Conservation (phyloP, 2,888 invertebrate species). For the Drosophila yooni region DNA sequence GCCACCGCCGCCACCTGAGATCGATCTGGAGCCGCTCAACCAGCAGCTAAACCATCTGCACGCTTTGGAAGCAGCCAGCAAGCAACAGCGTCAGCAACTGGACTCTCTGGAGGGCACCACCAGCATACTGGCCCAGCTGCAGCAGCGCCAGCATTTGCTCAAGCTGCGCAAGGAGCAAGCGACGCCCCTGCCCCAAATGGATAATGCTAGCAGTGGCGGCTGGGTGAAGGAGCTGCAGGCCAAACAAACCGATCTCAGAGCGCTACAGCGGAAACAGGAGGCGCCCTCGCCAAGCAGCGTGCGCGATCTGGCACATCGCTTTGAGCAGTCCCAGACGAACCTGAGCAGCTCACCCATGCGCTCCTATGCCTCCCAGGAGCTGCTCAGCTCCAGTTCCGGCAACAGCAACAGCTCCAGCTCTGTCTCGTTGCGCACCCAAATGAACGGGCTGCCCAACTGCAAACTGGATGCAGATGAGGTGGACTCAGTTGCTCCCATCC, state of each 20-base stretch:
- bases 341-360: constrained; percentile 55
- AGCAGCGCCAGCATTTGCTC: constrained; percentile 88
- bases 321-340: constrained; percentile 86
- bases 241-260: constrained; percentile 88
- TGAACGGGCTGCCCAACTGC: constrained; percentile 85
- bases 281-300: constrained; percentile 85
- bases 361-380: constrained; percentile 83
- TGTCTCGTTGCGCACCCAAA: constrained; percentile 85
- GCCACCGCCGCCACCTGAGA: constrained; percentile 90
- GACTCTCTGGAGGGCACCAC: constrained; percentile 84
- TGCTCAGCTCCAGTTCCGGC: constrained; percentile 58
- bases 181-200: constrained; percentile 23
- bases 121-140: constrained; percentile 88
- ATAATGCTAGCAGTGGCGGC: constrained; percentile 20
- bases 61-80: constrained; percentile 82
- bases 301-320: constrained; percentile 92
- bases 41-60: constrained; percentile 87
- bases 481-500: constrained; percentile 71
- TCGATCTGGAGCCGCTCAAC: constrained; percentile 89
- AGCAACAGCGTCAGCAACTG: constrained; percentile 84
- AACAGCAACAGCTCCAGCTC: constrained; percentile 6
- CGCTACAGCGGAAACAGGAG: constrained; percentile 72
- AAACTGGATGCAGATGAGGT: constrained; percentile 80
- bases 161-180: constrained; percentile 85
- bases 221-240: constrained; percentile 93